Evolutionary conservation across 2,888 invertebrate species (phyloP).

Genomic region (Rhaphigaster nebulosa): DNA sequence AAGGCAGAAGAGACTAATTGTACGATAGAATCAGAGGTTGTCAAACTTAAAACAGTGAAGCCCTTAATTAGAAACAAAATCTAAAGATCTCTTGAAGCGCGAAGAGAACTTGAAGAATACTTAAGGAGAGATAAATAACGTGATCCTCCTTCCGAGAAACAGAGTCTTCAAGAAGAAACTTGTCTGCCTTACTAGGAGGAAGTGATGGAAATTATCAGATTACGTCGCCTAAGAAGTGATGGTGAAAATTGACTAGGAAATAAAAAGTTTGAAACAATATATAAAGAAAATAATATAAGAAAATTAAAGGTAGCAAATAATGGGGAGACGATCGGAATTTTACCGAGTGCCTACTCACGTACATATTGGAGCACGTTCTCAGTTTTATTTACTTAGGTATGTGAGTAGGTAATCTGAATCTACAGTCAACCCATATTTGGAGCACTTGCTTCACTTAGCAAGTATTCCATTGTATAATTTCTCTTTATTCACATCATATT

Average conservation of each 20-base stretch:
- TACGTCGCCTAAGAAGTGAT: not conserved
- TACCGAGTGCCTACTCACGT: no score
- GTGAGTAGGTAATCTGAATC: no score
- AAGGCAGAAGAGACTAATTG: not conserved
- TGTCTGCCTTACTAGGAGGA: not conserved
- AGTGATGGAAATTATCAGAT: not conserved
- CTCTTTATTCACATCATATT: no score
- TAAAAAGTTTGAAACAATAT: not conserved
- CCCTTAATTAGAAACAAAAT: slow-evolving; percentile 32
- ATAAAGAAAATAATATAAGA: not conserved
- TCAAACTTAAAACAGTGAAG: not conserved
- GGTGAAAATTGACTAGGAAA: not conserved
- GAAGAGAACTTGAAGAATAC: slow-evolving; percentile 18
- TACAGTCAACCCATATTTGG: no score
- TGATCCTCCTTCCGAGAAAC: not conserved
- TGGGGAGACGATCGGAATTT: no score
- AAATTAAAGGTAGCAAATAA: not conserved
- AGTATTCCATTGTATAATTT: no score
- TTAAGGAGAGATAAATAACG: slow-evolving; percentile 3
- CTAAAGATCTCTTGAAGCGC: not conserved
- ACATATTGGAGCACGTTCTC: no score
- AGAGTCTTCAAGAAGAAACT: not conserved
- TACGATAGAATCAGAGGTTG: not conserved
- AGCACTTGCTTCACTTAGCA: no score
- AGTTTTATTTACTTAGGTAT: no score